A percentile compares a stretch with the other conserved stretches of the same genome.
Evolutionary conservation across 1,140 invertebrate genomes (phyloP).

Genomic region (Adelges cooleyi): DNA sequence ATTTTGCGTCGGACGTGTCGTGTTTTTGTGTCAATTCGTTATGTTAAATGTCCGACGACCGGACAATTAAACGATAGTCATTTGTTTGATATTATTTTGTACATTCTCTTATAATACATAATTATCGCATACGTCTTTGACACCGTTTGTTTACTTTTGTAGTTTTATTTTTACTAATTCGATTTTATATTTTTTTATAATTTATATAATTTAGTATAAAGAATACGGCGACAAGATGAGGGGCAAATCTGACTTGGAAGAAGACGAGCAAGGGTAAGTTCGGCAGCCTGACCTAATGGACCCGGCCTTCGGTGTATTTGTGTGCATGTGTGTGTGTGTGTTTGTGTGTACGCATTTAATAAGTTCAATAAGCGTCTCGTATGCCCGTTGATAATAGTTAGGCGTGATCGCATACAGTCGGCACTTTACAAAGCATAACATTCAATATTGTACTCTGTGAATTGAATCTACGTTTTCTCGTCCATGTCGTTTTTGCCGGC

Average conservation of each 20-base stretch:
- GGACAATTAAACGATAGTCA: conserved; percentile 18
- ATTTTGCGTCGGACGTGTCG: conserved; percentile 28
- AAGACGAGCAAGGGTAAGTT: conserved; percentile 44
- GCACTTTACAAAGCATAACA: too few relatives aligned
- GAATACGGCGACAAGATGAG: conserved; percentile 37
- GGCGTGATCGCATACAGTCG: too few relatives aligned
- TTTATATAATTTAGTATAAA: conserved; percentile 3
- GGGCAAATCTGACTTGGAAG: conserved; percentile 47
- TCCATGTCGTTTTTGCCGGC: too few relatives aligned
- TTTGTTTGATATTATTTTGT: conserved; percentile 18
- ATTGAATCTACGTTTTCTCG: too few relatives aligned
- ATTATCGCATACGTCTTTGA: conserved; percentile 23
- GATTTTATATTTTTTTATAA: conserved; percentile 23
- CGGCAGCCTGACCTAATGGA: not conserved
- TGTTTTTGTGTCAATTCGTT: conserved; percentile 22
- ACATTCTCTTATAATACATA: conserved; percentile 16
- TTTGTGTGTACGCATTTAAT: too few relatives aligned
- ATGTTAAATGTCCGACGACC: conserved; percentile 25
- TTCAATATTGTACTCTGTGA: too few relatives aligned
- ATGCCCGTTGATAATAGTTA: too few relatives aligned
- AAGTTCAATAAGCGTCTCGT: too few relatives aligned
- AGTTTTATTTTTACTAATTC: conserved; percentile 14
- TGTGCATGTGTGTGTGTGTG: too few relatives aligned
- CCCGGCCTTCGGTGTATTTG: too few relatives aligned
- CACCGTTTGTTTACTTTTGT: conserved; percentile 24